These are phyloP conservation scores for Athene cunicularia DNA, from an alignment of 2,113 vertebrate species.

Conservation along the genomic window DNA sequence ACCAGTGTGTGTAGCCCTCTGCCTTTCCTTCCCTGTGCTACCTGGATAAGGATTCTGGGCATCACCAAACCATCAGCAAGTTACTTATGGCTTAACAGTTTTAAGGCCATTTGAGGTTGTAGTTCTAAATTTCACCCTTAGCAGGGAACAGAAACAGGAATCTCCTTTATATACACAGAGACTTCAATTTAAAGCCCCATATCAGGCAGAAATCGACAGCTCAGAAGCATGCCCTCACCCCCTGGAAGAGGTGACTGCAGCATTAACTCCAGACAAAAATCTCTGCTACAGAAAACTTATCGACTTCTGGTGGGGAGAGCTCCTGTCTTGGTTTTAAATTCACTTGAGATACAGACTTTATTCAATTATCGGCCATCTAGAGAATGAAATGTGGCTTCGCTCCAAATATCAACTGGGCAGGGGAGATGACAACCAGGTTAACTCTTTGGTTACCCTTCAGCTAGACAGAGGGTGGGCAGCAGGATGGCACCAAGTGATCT, in stretches of 20 bases:
- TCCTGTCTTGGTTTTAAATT: conserved; percentile 46
- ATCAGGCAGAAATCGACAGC: background rate
- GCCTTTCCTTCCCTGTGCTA: background rate
- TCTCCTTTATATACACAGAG: background rate
- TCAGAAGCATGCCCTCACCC: background rate
- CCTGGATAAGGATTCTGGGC: background rate
- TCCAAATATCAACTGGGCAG: conserved; percentile 22
- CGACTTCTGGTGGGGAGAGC: background rate
- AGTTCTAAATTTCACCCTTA: background rate
- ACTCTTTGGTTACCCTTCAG: background rate
- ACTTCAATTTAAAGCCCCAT: background rate
- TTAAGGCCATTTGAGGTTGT: background rate
- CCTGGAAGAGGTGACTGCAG: background rate
- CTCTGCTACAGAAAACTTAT: background rate
- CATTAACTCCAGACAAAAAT: background rate
- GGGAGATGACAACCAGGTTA: conserved; percentile 30
- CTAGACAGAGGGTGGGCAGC: background rate
- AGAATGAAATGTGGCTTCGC: conserved; percentile 42
- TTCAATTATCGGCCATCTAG: conserved; percentile 55
- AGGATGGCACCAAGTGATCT: background rate
- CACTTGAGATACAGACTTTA: conserved; percentile 23
- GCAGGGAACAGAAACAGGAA: background rate
- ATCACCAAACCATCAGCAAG: background rate
- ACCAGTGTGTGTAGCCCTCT: background rate
- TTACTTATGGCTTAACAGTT: background rate